Percentiles rank a stretch among this genome's conserved stretches.
Conservation (phyloP, 2,113 vertebrate species). For the Myodes glareolus region DNA sequence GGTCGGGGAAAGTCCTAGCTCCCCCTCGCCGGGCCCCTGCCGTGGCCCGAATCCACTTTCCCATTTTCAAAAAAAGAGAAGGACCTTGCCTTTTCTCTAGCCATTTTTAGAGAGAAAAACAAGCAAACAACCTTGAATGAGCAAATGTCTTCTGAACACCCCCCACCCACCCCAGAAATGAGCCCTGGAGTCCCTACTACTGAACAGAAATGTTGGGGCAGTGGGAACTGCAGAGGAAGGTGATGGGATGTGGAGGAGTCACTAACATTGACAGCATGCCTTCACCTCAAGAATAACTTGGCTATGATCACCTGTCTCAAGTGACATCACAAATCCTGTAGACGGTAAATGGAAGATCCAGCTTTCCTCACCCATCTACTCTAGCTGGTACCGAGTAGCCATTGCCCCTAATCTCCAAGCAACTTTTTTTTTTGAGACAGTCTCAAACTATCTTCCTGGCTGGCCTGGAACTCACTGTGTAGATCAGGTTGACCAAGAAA, state of each 20-base stretch:
- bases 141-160: neutral
- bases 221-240: neutral
- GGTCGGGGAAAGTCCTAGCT: no score
- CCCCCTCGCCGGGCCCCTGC: no score
- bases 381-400: neutral
- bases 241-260: neutral
- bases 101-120: neutral
- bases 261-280: no score
- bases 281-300: fast-evolving
- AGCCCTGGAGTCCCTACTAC: neutral
- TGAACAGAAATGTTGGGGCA: neutral
- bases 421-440: neutral
- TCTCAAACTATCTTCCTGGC: neutral
- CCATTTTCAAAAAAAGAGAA: constrained; percentile 49
- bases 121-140: neutral
- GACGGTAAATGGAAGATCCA: neutral
- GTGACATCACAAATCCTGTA: neutral
- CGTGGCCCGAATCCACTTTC: no score
- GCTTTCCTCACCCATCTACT: no score
- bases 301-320: neutral
- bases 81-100: constrained; percentile 24
- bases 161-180: neutral
- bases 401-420: neutral
- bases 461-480: neutral
- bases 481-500: neutral